Conservation (phyloP, 2,113 vertebrate genomes). For the Furnarius figulus region DNA sequence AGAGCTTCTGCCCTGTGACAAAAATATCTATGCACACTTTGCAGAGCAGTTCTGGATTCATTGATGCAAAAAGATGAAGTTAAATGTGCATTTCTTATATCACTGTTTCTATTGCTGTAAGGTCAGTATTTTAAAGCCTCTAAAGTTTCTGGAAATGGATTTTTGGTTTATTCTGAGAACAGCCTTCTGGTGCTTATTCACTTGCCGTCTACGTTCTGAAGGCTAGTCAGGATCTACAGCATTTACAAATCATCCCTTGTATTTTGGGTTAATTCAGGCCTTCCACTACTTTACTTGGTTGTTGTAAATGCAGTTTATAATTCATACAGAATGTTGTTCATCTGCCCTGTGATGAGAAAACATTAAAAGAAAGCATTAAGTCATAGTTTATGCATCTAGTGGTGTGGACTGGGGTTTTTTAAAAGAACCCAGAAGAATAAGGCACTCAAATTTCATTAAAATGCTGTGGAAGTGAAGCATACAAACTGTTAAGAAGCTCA, state of each 20-base stretch:
- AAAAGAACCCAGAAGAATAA: slow-evolving; percentile 35
- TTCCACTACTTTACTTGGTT: not conserved
- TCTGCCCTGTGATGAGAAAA: slow-evolving; percentile 16
- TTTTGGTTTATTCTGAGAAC: slow-evolving; percentile 19
- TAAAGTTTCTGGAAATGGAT: not conserved
- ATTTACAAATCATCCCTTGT: not conserved
- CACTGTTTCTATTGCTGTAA: not conserved
- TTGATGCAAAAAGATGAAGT: not conserved
- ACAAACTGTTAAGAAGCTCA: slow-evolving; percentile 26
- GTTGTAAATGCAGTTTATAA: slow-evolving; percentile 24
- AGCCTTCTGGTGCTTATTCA: not conserved
- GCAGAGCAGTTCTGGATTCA: not conserved
- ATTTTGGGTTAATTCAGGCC: not conserved
- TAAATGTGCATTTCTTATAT: not conserved
- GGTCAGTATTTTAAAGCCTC: not conserved
- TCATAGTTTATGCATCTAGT: slow-evolving; percentile 19
- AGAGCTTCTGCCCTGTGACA: not conserved
- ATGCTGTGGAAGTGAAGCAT: slow-evolving; percentile 42
- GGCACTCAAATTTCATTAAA: slow-evolving; percentile 44
- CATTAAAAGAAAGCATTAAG: not conserved
- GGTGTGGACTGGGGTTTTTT: not conserved
- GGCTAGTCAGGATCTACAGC: not conserved
- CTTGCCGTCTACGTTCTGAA: not conserved
- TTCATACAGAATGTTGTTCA: not conserved
- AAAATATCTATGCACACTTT: rapidly evolving